These are phyloP conservation scores for Seira musarum DNA, from an alignment of 2,888 invertebrate species.

Conservation along the genomic window DNA sequence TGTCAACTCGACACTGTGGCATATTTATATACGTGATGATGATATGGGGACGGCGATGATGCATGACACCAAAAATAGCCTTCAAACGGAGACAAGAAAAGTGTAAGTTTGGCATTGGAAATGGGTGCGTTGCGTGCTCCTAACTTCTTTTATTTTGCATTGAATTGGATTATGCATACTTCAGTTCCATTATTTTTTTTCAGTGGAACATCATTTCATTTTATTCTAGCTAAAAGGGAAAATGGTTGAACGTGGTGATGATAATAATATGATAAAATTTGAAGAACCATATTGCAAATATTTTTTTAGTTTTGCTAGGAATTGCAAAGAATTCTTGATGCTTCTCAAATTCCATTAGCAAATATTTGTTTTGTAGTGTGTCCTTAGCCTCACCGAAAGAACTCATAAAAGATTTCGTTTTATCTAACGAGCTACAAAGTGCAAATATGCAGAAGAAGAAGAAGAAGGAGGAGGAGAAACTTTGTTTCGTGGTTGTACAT, in stretches of 20 bases:
- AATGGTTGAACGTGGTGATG: too few species aligned
- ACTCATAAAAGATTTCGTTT: constrained; percentile 12
- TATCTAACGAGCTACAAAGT: not conserved
- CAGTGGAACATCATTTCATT: not conserved
- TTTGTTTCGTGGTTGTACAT: not conserved
- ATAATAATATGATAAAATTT: too few species aligned
- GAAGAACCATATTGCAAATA: too few species aligned
- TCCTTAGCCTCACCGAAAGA: constrained; percentile 51
- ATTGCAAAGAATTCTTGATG: constrained; percentile 26
- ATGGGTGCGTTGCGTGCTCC: too few species aligned
- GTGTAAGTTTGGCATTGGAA: too few species aligned
- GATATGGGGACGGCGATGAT: too few species aligned
- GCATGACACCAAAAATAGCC: constrained; percentile 53
- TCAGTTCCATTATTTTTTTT: constrained; percentile 15
- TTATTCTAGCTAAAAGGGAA: too few species aligned
- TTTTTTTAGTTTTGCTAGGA: constrained; percentile 7
- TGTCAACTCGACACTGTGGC: constrained; percentile 42
- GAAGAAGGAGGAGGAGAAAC: constrained; percentile 24
- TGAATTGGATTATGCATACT: too few species aligned
- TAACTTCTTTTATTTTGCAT: too few species aligned
- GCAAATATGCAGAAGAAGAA: constrained; percentile 34
- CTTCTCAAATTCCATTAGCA: constrained; percentile 40
- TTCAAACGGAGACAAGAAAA: too few species aligned
- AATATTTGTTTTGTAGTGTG: constrained; percentile 48
- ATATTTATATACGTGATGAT: constrained; percentile 27